Evolutionary conservation across 2,888 invertebrate species (phyloP), one percentile per base, ranked within the genome.

Genomic region (Dichetophora obliterata): DNA sequence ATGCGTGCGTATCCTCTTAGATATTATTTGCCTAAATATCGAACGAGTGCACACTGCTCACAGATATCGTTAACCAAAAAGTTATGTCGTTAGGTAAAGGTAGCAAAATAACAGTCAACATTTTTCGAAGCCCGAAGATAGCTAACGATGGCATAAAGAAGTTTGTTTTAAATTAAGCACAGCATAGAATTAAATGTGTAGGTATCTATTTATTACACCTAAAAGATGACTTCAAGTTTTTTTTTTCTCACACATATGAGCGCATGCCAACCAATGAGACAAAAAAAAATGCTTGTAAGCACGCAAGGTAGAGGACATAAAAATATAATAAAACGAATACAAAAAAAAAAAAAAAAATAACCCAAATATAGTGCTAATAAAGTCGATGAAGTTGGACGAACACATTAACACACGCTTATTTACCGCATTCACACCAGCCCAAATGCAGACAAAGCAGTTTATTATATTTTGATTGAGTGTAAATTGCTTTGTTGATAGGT

Each of bases 381-480:
- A 80, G 82, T 0, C 43, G n/a, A n/a, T n/a, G 1, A 63, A 59
- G 22, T 57, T 37, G 59, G 27, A 57, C 11, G 16, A 34, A 16
- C 6, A 52, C 34, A 73, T 1, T 52, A 27, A 48, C 48, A 61
- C 72, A 22, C n/a, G 22, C 11, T 16, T 19, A n/a, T 9, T n/a
- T n/a, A 19, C 43, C 14, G 43, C 37, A 9, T n/a, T 37, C 43
- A 37, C 52, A n/a, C n/a, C 19, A n/a, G 50, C 65, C 66, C 59
- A 34, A 77, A 80, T 80, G 79, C 75, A 75, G 77, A 78, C 80
- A 82, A 83, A 79, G 80, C 54, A 43, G 68, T 82, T 80, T 79
- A 80, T 43, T 81, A 57, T 81, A 81, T 81, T 11, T 80, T 82
- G 84, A 85, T 85, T 84, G 83, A 83, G 85, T 85, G 85, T 81